A percentile compares a stretch with the other conserved stretches of the same genome.
Evolutionary conservation across 23 tunicate species (phyloP).

Genomic region (Botrylloides violaceus): DNA sequence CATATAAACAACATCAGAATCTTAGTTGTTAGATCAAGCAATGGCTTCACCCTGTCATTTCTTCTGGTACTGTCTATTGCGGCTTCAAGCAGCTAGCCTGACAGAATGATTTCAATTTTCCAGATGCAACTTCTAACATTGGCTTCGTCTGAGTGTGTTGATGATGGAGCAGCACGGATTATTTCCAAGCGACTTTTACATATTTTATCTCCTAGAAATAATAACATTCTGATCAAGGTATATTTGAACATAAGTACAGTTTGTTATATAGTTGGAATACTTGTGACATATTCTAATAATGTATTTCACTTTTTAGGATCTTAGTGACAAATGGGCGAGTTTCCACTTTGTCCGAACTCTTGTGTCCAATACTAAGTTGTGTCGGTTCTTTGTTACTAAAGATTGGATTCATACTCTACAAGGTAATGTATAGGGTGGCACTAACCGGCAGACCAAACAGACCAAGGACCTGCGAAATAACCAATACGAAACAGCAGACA

Average conservation of each 20-base stretch:
- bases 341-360: not conserved
- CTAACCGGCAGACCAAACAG: no score
- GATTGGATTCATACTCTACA: not conserved
- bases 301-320: not conserved
- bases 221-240: not conserved
- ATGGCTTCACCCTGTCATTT: no score
- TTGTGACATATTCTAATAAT: no score
- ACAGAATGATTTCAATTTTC: no score
- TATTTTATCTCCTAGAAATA: not conserved
- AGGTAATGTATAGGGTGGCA: no score
- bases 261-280: not conserved
- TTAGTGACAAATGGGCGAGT: not conserved
- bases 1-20: no score
- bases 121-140: constrained; percentile 10
- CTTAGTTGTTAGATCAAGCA: no score
- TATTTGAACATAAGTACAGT: not conserved
- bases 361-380: not conserved
- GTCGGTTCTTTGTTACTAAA: not conserved
- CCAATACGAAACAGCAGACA: no score
- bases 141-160: not conserved
- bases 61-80: no score
- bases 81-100: no score
- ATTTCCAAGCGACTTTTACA: not conserved
- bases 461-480: no score
- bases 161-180: constrained; percentile 2